Percentiles rank a stretch among this genome's conserved stretches.
These are phyloP conservation scores for Elysia chlorotica DNA, from an alignment of 1,140 invertebrate species.

Conservation along the genomic window DNA sequence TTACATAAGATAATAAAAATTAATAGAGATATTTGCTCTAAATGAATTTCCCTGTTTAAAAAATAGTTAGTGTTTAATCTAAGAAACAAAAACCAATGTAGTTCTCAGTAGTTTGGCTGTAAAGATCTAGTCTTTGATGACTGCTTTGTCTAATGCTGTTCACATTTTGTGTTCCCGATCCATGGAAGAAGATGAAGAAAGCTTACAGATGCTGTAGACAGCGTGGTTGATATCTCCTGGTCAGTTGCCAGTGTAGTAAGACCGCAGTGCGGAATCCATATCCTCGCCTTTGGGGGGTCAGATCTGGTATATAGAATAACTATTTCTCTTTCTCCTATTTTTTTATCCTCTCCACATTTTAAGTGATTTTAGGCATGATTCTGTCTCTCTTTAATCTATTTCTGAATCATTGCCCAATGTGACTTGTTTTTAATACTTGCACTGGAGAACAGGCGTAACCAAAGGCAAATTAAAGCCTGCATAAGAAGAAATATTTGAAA, in stretches of 20 bases:
- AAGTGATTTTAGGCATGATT: too few species aligned
- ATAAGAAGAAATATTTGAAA: too few species aligned
- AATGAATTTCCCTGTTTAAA: too few species aligned
- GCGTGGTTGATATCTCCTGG: slow-evolving; percentile 22
- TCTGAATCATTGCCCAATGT: too few species aligned
- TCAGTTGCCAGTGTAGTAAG: slow-evolving; percentile 23
- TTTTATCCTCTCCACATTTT: slow-evolving; percentile 18
- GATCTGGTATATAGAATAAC: slow-evolving; percentile 24
- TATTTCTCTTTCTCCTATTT: slow-evolving; percentile 8
- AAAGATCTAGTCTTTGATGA: too few species aligned
- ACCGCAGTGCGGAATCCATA: slow-evolving; percentile 20
- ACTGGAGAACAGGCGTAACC: slow-evolving; percentile 10
- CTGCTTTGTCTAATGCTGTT: slow-evolving; percentile 20
- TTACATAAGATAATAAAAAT: too few species aligned
- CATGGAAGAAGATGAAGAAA: slow-evolving; percentile 21
- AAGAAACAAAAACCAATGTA: background rate
- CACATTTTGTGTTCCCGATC: slow-evolving; percentile 21
- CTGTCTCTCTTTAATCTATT: too few species aligned
- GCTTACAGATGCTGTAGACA: slow-evolving; percentile 19
- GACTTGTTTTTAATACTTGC: too few species aligned
- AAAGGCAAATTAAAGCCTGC: slow-evolving; percentile 6
- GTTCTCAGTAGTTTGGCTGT: too few species aligned
- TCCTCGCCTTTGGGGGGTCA: slow-evolving; percentile 16
- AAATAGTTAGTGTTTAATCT: background rate
- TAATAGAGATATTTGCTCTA: too few species aligned